Evolutionary conservation across 2,113 vertebrate species (phyloP).

Genomic region (Archilochus colubris): DNA sequence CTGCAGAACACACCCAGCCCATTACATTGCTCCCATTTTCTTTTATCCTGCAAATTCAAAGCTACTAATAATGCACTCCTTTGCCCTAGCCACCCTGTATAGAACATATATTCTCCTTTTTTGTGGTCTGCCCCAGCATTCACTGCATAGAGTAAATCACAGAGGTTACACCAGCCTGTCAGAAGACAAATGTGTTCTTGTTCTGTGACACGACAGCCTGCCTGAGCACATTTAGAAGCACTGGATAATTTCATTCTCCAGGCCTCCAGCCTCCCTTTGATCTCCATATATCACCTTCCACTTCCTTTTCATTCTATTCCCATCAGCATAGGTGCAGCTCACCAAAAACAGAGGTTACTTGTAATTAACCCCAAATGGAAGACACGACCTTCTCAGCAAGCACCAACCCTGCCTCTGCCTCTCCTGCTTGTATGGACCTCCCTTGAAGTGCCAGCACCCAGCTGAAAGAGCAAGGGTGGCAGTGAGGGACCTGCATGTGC

Average conservation of each 20-base stretch:
- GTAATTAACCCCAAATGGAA: neutral
- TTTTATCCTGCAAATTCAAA: neutral
- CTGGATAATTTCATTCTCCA: neutral
- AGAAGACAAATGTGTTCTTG: neutral
- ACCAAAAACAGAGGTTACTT: neutral
- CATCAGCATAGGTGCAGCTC: neutral
- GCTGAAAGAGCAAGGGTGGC: neutral
- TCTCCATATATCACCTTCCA: neutral
- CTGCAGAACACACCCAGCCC: neutral
- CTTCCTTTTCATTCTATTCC: neutral
- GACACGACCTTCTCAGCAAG: neutral
- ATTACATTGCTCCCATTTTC: neutral
- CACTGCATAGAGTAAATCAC: neutral
- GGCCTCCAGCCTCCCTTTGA: neutral
- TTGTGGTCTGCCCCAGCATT: neutral
- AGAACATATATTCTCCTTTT: neutral
- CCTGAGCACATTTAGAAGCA: neutral
- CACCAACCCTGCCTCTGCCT: neutral
- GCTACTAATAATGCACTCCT: neutral
- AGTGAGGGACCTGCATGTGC: neutral
- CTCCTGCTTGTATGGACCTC: neutral
- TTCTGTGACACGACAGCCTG: neutral
- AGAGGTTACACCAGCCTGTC: neutral
- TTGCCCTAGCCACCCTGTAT: neutral
- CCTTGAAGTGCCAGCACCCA: rapidly evolving